Conservation (phyloP, 1,140 invertebrate species). For the Ericerus pela region DNA sequence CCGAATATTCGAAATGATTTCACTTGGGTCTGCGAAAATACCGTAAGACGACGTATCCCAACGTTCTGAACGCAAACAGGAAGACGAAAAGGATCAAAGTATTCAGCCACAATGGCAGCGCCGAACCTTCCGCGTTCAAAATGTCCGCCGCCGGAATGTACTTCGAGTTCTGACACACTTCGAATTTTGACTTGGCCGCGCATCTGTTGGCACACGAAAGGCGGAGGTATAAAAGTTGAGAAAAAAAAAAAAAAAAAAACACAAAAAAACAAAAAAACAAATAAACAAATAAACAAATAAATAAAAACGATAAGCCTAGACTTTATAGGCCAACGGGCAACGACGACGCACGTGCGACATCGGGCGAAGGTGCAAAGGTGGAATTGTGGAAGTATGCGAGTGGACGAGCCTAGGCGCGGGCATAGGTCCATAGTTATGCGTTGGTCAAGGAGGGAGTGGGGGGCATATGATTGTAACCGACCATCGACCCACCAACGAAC, state of each 20-base stretch:
- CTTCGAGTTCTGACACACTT: slow-evolving; percentile 40
- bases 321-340: neutral
- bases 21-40: slow-evolving; percentile 45
- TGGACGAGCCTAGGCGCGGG: too few species aligned
- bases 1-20: slow-evolving; percentile 8
- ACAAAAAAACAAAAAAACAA: neutral
- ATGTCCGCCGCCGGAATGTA: slow-evolving; percentile 53
- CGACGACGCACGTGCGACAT: too few species aligned
- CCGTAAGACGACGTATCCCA: slow-evolving; percentile 59
- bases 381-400: too few species aligned
- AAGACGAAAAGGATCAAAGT: slow-evolving; percentile 56
- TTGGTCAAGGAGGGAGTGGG: too few species aligned
- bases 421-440: too few species aligned
- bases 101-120: slow-evolving; percentile 55
- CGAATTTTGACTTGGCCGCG: slow-evolving; percentile 48
- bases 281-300: slow-evolving; percentile 17
- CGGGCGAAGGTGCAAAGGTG: too few species aligned
- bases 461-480: too few species aligned
- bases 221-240: neutral
- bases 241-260: neutral
- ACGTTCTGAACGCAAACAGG: slow-evolving; percentile 51
- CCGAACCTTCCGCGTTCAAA: slow-evolving; percentile 41
- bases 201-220: slow-evolving; percentile 47
- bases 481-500: too few species aligned
- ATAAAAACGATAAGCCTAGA: neutral